A percentile compares a stretch with the other conserved stretches of the same genome.
These are phyloP conservation scores for Antheraea pernyi DNA, from an alignment of 1,140 invertebrate species.

Conservation along the genomic window DNA sequence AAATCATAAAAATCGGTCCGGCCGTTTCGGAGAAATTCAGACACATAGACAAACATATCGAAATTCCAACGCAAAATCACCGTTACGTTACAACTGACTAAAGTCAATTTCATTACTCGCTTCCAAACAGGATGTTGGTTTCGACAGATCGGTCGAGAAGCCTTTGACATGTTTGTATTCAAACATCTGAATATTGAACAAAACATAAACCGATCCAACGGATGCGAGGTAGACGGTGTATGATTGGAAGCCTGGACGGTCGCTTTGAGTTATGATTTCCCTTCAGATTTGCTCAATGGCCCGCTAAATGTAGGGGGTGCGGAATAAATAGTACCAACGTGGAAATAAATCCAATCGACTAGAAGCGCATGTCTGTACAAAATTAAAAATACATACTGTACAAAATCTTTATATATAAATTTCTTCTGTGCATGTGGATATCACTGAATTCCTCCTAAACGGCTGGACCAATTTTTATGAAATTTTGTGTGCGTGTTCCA, in stretches of 20 bases:
- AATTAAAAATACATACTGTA: no score
- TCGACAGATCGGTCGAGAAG: neutral
- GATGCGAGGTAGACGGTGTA: slow-evolving; percentile 4
- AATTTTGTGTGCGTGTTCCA: no score
- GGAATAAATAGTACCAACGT: slow-evolving; percentile 43
- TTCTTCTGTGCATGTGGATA: no score
- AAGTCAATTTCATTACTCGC: neutral
- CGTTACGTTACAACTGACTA: no score
- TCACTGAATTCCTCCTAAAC: no score
- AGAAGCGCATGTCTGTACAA: neutral
- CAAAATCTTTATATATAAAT: no score
- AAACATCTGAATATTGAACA: neutral
- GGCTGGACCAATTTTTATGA: no score
- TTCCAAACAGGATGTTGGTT: neutral
- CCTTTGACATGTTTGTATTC: neutral
- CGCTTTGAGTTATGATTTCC: slow-evolving; percentile 21
- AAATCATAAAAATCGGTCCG: no score
- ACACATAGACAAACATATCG: no score
- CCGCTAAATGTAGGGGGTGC: slow-evolving; percentile 41
- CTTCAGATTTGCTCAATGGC: slow-evolving; percentile 47
- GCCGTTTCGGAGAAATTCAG: no score
- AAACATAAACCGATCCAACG: neutral
- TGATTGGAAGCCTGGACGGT: neutral
- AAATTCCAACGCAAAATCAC: no score
- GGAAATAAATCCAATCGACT: neutral